A percentile compares a stretch with the other conserved stretches of the same genome.
phyloP scores from a whole-genome alignment of 2,888 invertebrate species.

The Ornithoptera alexandrae region DNA sequence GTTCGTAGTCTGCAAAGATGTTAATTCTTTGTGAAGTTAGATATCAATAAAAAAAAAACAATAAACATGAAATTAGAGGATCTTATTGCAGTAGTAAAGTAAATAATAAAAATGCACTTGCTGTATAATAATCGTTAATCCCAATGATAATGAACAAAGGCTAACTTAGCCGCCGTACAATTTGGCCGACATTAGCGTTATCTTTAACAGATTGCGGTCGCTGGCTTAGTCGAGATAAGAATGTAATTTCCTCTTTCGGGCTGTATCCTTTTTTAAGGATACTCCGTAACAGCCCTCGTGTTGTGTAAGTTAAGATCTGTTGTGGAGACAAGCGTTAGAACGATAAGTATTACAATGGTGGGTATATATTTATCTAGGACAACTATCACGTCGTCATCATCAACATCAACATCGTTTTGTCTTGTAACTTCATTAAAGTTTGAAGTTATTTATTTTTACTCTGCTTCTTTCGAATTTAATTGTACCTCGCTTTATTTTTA shows the following conservation, averaged over 20 bases:
- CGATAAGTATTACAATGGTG: not conserved
- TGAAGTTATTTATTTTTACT: too few relatives aligned
- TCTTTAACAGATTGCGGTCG: conserved; percentile 36
- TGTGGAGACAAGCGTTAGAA: conserved; percentile 1
- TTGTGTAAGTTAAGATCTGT: conserved; percentile 2
- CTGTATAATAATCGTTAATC: conserved; percentile 5
- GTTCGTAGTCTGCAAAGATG: not conserved
- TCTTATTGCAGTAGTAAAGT: not conserved
- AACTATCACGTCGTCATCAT: not conserved
- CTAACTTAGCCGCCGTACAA: conserved; percentile 26
- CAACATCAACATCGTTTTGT: too few relatives aligned
- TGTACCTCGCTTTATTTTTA: too few relatives aligned
- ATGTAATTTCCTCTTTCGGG: conserved; percentile 29
- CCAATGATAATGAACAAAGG: conserved; percentile 29
- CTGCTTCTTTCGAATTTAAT: too few relatives aligned
- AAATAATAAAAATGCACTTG: not conserved
- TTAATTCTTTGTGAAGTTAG: not conserved
- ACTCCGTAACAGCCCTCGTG: conserved; percentile 7
- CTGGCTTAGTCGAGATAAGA: conserved; percentile 28
- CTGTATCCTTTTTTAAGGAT: conserved; percentile 27
- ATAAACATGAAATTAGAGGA: too few relatives aligned
- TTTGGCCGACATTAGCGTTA: conserved; percentile 34
- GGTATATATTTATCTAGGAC: not conserved
- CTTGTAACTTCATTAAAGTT: too few relatives aligned
- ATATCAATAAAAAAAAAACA: too few relatives aligned